Evolutionary conservation across 2,888 invertebrate species (phyloP).

Genomic region (Pyrrhia umbra): DNA sequence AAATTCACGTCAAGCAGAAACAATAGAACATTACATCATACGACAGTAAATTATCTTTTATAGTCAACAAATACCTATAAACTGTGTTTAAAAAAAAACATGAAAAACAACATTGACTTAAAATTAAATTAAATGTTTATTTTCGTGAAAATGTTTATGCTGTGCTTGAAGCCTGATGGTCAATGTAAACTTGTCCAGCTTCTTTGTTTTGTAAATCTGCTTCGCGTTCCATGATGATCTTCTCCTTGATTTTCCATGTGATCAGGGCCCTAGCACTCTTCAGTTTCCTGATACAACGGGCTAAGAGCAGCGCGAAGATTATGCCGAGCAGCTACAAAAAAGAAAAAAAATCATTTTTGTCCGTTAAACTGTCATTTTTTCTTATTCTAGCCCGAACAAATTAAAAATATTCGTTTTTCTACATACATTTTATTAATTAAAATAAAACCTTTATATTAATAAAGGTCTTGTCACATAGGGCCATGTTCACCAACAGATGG

Average conservation of each 20-base stretch:
- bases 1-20: too few relatives aligned
- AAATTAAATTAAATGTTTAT: neutral
- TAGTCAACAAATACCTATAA: conserved; percentile 10
- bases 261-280: conserved; percentile 93
- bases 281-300: conserved; percentile 94
- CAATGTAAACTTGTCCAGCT: conserved; percentile 74
- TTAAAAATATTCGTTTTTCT: conserved; percentile 2
- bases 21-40: too few relatives aligned
- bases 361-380: neutral
- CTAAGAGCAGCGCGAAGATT: conserved; percentile 96
- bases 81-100: neutral
- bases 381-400: conserved; percentile 10
- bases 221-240: conserved; percentile 82
- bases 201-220: conserved; percentile 64
- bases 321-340: conserved; percentile 94
- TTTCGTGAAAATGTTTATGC: conserved; percentile 35
- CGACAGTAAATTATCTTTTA: neutral
- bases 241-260: conserved; percentile 92
- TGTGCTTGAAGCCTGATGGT: conserved; percentile 50
- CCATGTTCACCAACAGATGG: too few relatives aligned
- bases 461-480: too few relatives aligned
- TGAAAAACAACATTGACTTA: conserved; percentile 1
- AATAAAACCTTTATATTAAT: too few relatives aligned
- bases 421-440: too few relatives aligned
- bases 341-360: neutral